These are phyloP conservation scores for Falco punctatus DNA, from an alignment of 2,113 vertebrate species.

Conservation along the genomic window DNA sequence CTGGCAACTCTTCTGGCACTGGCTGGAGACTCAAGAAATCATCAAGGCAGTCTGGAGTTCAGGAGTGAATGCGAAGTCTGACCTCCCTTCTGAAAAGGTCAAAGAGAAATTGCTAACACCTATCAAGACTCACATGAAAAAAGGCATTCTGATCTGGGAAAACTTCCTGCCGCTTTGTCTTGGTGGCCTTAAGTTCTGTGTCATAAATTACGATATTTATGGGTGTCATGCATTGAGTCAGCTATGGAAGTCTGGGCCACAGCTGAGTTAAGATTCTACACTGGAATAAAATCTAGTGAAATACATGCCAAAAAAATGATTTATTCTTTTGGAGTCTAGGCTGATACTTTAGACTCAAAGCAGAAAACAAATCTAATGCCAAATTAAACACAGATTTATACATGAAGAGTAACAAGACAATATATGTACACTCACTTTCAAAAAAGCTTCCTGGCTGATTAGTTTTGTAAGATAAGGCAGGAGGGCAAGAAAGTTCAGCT, in stretches of 20 bases:
- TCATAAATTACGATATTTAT: not conserved
- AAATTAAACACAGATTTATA: not conserved
- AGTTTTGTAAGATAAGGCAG: not conserved
- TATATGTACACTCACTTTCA: not conserved
- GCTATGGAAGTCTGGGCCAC: not conserved
- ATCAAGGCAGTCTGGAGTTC: not conserved
- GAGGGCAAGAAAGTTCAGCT: not conserved
- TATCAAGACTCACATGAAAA: not conserved
- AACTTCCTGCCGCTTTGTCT: not conserved
- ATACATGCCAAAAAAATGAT: not conserved
- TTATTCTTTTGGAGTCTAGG: not conserved
- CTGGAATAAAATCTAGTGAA: not conserved
- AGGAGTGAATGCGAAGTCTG: not conserved
- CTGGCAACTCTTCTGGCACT: not conserved
- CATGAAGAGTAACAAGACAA: not conserved
- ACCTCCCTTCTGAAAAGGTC: not conserved
- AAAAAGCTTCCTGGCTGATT: not conserved
- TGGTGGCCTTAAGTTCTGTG: not conserved
- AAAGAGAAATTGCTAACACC: not conserved
- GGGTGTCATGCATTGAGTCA: not conserved
- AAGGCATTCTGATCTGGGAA: not conserved
- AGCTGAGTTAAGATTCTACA: not conserved
- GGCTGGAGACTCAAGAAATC: not conserved
- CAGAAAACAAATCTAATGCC: not conserved
- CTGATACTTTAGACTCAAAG: not conserved